phyloP scores from a whole-genome alignment of 2,113 vertebrate species.

The Typhlomys cinereus region DNA sequence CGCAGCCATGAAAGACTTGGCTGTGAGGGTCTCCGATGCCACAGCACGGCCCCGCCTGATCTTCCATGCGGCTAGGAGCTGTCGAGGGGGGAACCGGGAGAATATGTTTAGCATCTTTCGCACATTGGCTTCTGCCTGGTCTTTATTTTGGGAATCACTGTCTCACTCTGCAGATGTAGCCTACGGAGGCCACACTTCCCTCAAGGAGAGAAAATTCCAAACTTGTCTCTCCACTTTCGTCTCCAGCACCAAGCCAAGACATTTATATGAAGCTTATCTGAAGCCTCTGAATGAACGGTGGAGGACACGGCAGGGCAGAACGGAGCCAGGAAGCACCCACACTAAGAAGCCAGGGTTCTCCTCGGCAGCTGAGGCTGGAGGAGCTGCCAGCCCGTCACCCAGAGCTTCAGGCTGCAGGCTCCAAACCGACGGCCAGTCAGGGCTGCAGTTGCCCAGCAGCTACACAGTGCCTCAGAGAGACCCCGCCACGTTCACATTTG shows the following conservation, averaged over 20 bases:
- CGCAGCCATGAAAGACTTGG: background rate
- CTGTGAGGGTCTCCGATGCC: background rate
- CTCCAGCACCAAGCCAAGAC: background rate
- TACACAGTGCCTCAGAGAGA: background rate
- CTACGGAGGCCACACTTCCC: background rate
- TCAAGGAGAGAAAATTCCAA: background rate
- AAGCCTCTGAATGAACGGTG: background rate
- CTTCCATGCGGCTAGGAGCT: background rate
- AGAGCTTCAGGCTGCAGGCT: background rate
- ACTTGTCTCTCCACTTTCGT: background rate
- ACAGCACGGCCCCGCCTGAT: background rate
- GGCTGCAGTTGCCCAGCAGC: background rate
- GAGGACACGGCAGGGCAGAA: background rate
- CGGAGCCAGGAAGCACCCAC: background rate
- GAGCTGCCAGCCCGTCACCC: background rate
- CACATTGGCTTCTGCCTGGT: background rate
- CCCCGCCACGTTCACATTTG: background rate
- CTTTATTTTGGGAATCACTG: conserved; percentile 34
- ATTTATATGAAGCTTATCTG: background rate
- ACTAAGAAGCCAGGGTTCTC: background rate
- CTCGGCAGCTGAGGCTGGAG: background rate
- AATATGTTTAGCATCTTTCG: background rate
- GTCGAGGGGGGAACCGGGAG: background rate
- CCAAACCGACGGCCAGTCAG: background rate
- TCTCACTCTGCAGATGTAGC: background rate